Base-by-base conservation (phyloP, 2,797 vertebrate species). In the Lepus oiostolus region DNA sequence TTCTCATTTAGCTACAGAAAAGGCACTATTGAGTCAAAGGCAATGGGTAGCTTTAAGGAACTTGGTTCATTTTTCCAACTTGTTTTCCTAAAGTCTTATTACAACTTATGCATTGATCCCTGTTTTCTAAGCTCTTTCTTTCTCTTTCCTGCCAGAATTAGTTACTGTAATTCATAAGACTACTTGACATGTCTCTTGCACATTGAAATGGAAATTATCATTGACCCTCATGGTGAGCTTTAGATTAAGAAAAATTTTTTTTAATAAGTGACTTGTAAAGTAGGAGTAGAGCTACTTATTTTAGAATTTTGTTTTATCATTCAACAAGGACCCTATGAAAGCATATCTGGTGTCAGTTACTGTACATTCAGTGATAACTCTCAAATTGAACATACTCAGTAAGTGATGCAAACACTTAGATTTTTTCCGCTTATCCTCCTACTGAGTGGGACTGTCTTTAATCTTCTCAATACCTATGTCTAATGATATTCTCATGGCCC, bases 111-210 rank as follows among this genome's bases (percentile, higher is more conserved):
- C 0, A n/a, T 24, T 65, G 30, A 63, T 63, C 1, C 47, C 6
- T 76, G 19, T 52, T 94, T 88, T 83, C 68, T 76, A 28, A 70
- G 17, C 47, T 24, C 50, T 87, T 81, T 2, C 82, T 93, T 92
- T 22, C 60, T 2, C 7, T 63, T 87, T 63, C 88, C 30, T 88
- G 3, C 2, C 30, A 50, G 6, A 79, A 85, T 50, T 71, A 0
- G 67, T 74, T 91, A 79, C 9, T 93, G 7, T 65, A 65, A 54
- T 11, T 17, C 63, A 21, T 77, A 71, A 93, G 70, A 74, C 19
- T n/a, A 26, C 28, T 86, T 68, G 16, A 10, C 52, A 24, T 52
- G 0, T 35, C 0, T 84, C 92, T 82, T 74, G 17, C 16, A 28
- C 74, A 82, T 24, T 84, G 3, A 91, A 84, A 58, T 47, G 4